phyloP scores from a whole-genome alignment of 2,888 invertebrate species.

The Andrena trimmerana region DNA sequence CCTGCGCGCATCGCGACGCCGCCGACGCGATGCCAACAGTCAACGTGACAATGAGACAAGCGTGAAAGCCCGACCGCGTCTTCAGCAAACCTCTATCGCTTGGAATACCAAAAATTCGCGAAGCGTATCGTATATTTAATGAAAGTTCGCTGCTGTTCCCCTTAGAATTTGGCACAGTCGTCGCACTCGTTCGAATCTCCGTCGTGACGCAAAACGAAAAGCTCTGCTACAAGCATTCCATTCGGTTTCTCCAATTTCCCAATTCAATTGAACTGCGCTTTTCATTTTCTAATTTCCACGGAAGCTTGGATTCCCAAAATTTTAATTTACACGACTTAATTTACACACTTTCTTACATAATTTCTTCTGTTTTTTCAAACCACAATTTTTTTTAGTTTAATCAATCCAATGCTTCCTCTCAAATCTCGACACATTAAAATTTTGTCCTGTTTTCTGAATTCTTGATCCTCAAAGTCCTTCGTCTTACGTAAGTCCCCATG shows the following conservation, averaged over 20 bases:
- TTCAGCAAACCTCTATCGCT: conserved; percentile 33
- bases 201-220: background rate
- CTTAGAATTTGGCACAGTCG: background rate
- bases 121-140: conserved; percentile 13
- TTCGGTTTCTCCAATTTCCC: background rate
- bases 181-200: background rate
- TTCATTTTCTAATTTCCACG: too few relatives aligned
- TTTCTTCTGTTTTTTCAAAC: too few relatives aligned
- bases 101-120: conserved; percentile 69
- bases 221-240: background rate
- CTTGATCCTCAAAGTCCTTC: too few relatives aligned
- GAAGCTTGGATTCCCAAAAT: too few relatives aligned
- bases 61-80: conserved; percentile 72
- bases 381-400: too few relatives aligned
- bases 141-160: background rate
- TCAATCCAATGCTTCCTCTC: too few relatives aligned
- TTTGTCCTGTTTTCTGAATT: too few relatives aligned
- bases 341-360: too few relatives aligned
- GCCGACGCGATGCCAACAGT: conserved; percentile 73
- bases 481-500: too few relatives aligned
- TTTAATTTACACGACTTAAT: too few relatives aligned
- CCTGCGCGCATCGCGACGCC: conserved; percentile 51
- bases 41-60: conserved; percentile 79
- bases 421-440: too few relatives aligned
- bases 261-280: too few relatives aligned